Conservation (phyloP, 2,797 vertebrate species). For the Leucoraja ocellata region DNA sequence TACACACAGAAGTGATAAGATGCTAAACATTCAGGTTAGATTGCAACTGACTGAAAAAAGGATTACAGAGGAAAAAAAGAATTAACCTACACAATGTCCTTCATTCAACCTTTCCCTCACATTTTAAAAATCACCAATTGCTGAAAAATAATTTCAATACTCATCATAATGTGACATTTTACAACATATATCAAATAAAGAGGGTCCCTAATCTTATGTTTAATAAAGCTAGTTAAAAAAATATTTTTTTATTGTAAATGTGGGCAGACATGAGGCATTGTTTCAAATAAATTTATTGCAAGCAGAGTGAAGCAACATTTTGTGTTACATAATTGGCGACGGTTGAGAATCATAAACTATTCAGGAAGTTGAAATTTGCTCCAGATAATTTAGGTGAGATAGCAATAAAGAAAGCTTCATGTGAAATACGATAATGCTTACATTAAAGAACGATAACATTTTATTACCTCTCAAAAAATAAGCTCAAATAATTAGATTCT, state of each 20-base stretch:
- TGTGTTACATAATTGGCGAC: not conserved
- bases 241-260: not conserved
- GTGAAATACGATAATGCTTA: not conserved
- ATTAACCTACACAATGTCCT: not conserved
- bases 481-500: not conserved
- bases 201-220: not conserved
- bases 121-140: conserved; percentile 1
- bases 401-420: not conserved
- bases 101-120: not conserved
- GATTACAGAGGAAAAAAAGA: not conserved
- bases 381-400: not conserved
- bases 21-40: not conserved
- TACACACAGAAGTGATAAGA: conserved; percentile 13
- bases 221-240: not conserved
- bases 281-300: not conserved
- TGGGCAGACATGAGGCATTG: not conserved
- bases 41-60: not conserved
- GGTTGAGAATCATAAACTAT: not conserved
- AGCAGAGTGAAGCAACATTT: not conserved
- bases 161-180: not conserved
- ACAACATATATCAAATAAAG: not conserved
- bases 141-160: not conserved
- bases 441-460: not conserved
- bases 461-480: not conserved
- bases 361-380: not conserved